phyloP scores from a whole-genome alignment of 2,888 invertebrate species.

The Tanypteryx hageni region DNA sequence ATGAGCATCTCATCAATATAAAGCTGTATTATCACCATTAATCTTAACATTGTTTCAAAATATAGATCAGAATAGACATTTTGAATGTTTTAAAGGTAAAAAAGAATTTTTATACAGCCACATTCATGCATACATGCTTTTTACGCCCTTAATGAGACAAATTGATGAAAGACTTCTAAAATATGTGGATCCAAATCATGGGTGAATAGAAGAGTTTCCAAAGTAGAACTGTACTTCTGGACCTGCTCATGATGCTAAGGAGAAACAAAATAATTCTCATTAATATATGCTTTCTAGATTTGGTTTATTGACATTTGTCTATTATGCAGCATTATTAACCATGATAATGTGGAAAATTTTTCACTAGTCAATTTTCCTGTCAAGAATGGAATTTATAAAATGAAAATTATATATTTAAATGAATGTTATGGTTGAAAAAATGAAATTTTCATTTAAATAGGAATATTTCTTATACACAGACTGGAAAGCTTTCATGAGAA shows the following conservation, averaged over 20 bases:
- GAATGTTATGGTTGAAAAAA: too few species aligned
- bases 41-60: background rate
- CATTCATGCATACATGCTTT: background rate
- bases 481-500: too few species aligned
- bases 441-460: too few species aligned
- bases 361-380: too few species aligned
- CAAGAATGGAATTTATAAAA: too few species aligned
- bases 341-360: too few species aligned
- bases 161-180: constrained; percentile 97
- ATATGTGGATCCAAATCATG: constrained; percentile 97
- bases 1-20: constrained; percentile 24
- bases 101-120: background rate
- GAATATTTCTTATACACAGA: background rate
- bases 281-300: background rate
- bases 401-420: too few species aligned
- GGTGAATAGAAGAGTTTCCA: constrained; percentile 97
- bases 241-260: constrained; percentile 97
- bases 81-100: background rate
- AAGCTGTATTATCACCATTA: background rate
- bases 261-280: constrained; percentile 16
- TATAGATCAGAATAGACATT: background rate
- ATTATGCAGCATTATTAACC: too few species aligned
- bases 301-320: background rate
- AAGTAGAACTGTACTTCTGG: constrained; percentile 95
- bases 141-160: constrained; percentile 90